A percentile compares a stretch with the other conserved stretches of the same genome.
These are phyloP conservation scores for Pammene fasciana DNA, from an alignment of 2,888 invertebrate genomes.

Conservation along the genomic window DNA sequence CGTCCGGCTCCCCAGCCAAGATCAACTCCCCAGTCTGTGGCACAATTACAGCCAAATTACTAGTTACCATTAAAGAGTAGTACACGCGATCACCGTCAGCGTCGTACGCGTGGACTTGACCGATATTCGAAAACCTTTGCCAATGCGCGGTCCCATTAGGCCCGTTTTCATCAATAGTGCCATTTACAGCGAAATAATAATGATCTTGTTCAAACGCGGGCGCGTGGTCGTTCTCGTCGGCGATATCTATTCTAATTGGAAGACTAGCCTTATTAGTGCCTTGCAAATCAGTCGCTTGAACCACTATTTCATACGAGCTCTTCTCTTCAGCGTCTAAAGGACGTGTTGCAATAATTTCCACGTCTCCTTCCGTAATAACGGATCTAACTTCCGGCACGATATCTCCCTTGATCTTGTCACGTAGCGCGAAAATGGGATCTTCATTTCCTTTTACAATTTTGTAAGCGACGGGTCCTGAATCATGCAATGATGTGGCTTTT, in stretches of 20 bases:
- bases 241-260: constrained; percentile 89
- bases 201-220: constrained; percentile 91
- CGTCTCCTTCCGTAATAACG: constrained; percentile 85
- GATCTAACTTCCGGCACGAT: constrained; percentile 76
- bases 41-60: constrained; percentile 93
- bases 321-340: constrained; percentile 91
- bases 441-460: constrained; percentile 91
- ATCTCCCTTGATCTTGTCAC: constrained; percentile 80
- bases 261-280: constrained; percentile 92
- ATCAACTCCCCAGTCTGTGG: constrained; percentile 96
- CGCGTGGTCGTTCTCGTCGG: constrained; percentile 96
- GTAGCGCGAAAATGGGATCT: constrained; percentile 88
- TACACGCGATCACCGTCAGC: constrained; percentile 96
- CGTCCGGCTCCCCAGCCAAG: constrained; percentile 89
- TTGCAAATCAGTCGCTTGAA: constrained; percentile 91
- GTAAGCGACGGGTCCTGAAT: constrained; percentile 88
- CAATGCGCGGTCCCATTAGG: constrained; percentile 86
- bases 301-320: constrained; percentile 87
- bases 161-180: constrained; percentile 82
- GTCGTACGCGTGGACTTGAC: constrained; percentile 93
- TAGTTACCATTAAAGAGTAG: constrained; percentile 91
- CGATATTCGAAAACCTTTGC: constrained; percentile 92
- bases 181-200: constrained; percentile 90
- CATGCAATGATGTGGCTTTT: constrained; percentile 87
- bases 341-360: constrained; percentile 89